Base-by-base conservation (phyloP, 2,797 vertebrate genomes). In the Huso huso region DNA sequence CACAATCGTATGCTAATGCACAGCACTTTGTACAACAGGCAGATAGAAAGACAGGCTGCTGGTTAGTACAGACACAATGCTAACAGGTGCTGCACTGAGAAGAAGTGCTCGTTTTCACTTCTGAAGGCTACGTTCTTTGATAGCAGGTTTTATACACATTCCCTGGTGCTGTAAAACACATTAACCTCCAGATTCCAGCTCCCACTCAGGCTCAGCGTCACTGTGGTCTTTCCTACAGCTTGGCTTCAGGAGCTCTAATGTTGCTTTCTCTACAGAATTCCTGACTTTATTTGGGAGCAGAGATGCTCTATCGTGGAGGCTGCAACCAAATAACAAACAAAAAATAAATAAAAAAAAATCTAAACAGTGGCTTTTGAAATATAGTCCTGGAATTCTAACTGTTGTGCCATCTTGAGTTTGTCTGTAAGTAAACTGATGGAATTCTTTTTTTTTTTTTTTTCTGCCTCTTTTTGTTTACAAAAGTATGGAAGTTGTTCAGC, bases 211-310 rank as follows among this genome's bases (percentile, higher is more conserved):
- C 70, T 70, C 70, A 68, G 63, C 70, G 70, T 66, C 61, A 66
- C 49, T 62, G 8, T 23, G 49, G 57, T 58, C 58, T 13, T 50
- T 57, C 48, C 50, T 64, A 55, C 68, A 58, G 61, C 49, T 49
- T 50, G 59, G 51, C 37, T 55, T 51, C 52, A 59, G 57, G 65
- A 58, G 49, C 67, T 66, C 63, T 49, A 60, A 68, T 37, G 51
- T 65, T 62, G 60, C 51, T 66, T 69, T 68, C 58, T 69, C 61
- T 51, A 37, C 53, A 49, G 67, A 74, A 74, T 76, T 74, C 72
- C 71, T 74, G 75, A 68, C 75, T 76, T 74, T 76, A 76, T 76
- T 76, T 76, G 72, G 75, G 65, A 37, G 53, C 69, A 23, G 66
- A 69, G 61, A 51, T 63, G 63, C 55, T 70, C 72, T 66, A 62